Percentiles rank a stretch among this genome's conserved stretches.
Evolutionary conservation across 2,797 vertebrate genomes (phyloP).

Genomic region (Tapirus indicus): DNA sequence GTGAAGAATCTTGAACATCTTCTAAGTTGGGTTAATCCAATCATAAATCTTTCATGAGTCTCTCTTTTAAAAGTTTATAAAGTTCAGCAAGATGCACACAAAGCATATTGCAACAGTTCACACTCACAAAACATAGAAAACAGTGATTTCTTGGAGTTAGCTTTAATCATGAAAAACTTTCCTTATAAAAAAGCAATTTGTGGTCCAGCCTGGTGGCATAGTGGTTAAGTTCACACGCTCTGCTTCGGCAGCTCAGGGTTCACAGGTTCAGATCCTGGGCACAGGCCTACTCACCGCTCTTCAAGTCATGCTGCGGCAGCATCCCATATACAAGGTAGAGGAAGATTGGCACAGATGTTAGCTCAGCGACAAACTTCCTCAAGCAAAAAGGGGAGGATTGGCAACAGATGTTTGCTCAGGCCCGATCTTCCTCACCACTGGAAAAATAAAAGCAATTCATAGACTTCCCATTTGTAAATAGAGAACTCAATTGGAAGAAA

Average conservation of each 20-base stretch:
- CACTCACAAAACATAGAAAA: background rate
- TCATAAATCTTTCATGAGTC: background rate
- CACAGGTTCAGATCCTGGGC: too few species aligned
- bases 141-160: background rate
- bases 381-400: too few species aligned
- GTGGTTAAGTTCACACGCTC: too few species aligned
- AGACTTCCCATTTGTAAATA: background rate
- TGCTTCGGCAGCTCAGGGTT: too few species aligned
- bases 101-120: background rate
- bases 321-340: too few species aligned
- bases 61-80: background rate
- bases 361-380: too few species aligned
- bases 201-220: too few species aligned
- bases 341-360: too few species aligned
- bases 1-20: background rate
- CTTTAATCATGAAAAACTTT: background rate
- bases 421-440: too few species aligned
- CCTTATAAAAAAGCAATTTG: background rate
- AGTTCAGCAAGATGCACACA: background rate
- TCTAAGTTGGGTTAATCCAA: background rate
- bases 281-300: too few species aligned
- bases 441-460: background rate
- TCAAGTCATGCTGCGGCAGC: too few species aligned
- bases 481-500: background rate
- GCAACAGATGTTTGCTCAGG: too few species aligned